These are phyloP conservation scores for Spongilla lacustris DNA, from an alignment of 37 sponge, comb jelly and placozoan species.

Conservation along the genomic window DNA sequence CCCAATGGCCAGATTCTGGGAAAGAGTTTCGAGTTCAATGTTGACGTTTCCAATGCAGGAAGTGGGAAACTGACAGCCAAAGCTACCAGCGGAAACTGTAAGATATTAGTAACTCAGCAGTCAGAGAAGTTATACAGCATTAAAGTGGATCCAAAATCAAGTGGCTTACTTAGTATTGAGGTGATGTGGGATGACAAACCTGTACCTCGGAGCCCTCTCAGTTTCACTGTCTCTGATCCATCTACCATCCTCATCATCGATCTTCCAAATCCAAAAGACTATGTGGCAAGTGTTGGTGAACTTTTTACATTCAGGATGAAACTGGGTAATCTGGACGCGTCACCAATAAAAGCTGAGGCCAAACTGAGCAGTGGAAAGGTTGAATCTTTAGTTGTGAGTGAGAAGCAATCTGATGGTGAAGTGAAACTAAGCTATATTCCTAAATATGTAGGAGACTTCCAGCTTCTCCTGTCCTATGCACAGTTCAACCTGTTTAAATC, in stretches of 20 bases:
- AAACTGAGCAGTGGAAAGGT: slow-evolving; percentile 25
- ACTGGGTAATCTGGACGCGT: slow-evolving; percentile 46
- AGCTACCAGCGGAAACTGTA: slow-evolving; percentile 39
- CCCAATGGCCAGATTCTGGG: slow-evolving; percentile 39
- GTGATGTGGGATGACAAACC: slow-evolving; percentile 76
- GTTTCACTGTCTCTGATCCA: slow-evolving; percentile 65
- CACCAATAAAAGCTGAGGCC: slow-evolving; percentile 18
- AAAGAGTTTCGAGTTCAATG: slow-evolving; percentile 76
- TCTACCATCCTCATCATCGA: slow-evolving; percentile 29
- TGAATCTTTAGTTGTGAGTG: neutral
- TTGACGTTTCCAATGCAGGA: slow-evolving; percentile 77
- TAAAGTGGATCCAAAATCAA: slow-evolving; percentile 60
- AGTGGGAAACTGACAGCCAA: slow-evolving; percentile 57
- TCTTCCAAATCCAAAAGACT: slow-evolving; percentile 46
- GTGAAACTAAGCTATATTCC: slow-evolving; percentile 35
- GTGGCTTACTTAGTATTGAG: slow-evolving; percentile 67
- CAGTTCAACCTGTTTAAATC: slow-evolving; percentile 38
- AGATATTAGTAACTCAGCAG: slow-evolving; percentile 2
- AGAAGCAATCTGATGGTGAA: slow-evolving; percentile 10
- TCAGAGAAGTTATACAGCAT: slow-evolving; percentile 51
- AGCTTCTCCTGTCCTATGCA: slow-evolving; percentile 48
- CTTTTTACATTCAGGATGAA: slow-evolving; percentile 45
- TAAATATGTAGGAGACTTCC: slow-evolving; percentile 38
- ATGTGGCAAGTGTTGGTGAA: slow-evolving; percentile 32
- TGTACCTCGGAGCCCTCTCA: slow-evolving; percentile 82